A percentile compares a stretch with the other conserved stretches of the same genome.
Conservation (phyloP, 1,140 invertebrate genomes). For the Sipha flava region DNA sequence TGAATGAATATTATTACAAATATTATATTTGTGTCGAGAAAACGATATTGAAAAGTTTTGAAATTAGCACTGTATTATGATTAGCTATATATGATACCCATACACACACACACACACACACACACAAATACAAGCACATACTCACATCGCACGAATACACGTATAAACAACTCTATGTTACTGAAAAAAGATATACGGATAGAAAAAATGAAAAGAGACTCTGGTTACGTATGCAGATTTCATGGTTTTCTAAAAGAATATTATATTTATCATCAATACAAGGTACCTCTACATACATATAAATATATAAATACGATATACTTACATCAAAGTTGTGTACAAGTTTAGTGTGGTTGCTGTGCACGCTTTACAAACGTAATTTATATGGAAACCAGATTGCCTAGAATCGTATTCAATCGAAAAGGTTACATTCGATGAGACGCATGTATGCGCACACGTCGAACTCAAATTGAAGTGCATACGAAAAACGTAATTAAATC, state of each 20-base stretch:
- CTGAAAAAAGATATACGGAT: background rate
- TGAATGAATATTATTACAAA: background rate
- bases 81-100: no score
- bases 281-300: no score
- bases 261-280: background rate
- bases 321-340: background rate
- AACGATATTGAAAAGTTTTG: background rate
- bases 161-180: background rate
- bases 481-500: no score
- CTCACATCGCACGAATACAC: no score
- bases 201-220: background rate
- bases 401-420: constrained; percentile 8
- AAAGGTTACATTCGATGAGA: background rate
- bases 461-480: no score
- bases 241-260: background rate
- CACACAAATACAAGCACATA: no score
- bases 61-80: background rate
- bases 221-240: background rate
- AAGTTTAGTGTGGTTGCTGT: background rate
- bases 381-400: constrained; percentile 17
- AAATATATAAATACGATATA: no score
- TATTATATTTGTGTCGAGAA: background rate
- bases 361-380: background rate
- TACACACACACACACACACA: no score
- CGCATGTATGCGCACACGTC: background rate